Conservation (phyloP, 2,797 vertebrate species). For the Mastacembelus armatus region DNA sequence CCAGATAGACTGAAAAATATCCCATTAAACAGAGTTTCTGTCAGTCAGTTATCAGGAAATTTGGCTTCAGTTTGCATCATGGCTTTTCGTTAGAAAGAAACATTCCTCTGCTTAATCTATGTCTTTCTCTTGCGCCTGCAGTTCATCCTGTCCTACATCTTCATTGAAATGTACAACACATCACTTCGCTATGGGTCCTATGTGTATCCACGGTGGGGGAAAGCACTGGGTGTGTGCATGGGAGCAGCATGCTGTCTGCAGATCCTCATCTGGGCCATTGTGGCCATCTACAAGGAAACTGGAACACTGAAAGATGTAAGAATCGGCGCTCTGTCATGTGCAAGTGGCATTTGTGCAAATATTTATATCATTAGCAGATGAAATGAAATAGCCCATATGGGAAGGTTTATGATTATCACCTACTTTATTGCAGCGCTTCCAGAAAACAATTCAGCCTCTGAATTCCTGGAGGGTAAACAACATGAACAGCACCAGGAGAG, state of each 20-base stretch:
- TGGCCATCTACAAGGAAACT: slow-evolving; percentile 84
- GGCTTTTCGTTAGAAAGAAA: slow-evolving; percentile 21
- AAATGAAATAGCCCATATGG: not conserved
- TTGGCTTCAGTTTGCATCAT: slow-evolving; percentile 7
- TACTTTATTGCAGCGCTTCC: slow-evolving; percentile 81
- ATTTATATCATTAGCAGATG: no score
- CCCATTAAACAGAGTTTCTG: not conserved
- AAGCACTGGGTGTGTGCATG: slow-evolving; percentile 86
- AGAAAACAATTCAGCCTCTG: slow-evolving; percentile 84
- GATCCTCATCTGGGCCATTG: slow-evolving; percentile 85
- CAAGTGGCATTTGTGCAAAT: no score
- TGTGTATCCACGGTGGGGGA: slow-evolving; percentile 85
- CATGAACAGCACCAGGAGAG: slow-evolving; percentile 39
- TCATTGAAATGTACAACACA: slow-evolving; percentile 87
- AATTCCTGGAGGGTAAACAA: slow-evolving; percentile 86
- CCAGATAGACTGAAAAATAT: slow-evolving; percentile 17
- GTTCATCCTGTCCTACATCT: slow-evolving; percentile 88
- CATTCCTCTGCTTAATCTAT: slow-evolving; percentile 21
- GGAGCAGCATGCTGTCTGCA: slow-evolving; percentile 85
- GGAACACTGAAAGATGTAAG: slow-evolving; percentile 87
- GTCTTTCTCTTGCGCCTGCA: slow-evolving; percentile 47
- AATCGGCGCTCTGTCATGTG: slow-evolving; percentile 35
- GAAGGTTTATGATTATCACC: not conserved
- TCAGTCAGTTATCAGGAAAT: no score
- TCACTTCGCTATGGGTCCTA: slow-evolving; percentile 83